Conservation (phyloP, 35 echinoderm and acorn worm genomes). For the Ptychodera flava region DNA sequence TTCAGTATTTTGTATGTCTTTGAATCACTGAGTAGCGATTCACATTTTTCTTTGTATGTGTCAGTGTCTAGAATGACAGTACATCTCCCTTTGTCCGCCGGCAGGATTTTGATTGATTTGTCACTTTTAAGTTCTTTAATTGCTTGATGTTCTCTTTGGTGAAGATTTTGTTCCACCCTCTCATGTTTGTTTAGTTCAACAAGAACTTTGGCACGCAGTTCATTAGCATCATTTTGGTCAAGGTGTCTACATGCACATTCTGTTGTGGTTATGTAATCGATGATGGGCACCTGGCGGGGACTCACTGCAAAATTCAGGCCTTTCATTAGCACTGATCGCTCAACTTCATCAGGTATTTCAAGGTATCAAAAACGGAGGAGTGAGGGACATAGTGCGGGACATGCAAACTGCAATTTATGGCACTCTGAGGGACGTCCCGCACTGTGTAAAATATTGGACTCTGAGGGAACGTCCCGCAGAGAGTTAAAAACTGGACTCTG, state of each 20-base stretch:
- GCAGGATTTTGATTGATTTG: not conserved
- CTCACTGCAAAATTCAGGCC: not conserved
- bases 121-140: not conserved
- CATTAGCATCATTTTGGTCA: not conserved
- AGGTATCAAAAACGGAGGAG: too few species aligned
- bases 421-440: too few species aligned
- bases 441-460: too few species aligned
- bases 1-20: constrained; percentile 29
- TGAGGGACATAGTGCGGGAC: too few species aligned
- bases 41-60: not conserved
- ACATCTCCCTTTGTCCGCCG: too few species aligned
- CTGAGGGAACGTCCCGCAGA: too few species aligned
- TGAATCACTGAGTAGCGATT: not conserved
- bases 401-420: too few species aligned
- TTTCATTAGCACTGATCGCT: not conserved
- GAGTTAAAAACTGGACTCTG: too few species aligned
- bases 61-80: constrained; percentile 12
- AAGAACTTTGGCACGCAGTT: not conserved
- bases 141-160: constrained; percentile 2
- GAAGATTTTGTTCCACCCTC: not conserved
- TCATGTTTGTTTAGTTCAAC: not conserved
- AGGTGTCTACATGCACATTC: not conserved
- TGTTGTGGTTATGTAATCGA: not conserved
- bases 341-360: too few species aligned
- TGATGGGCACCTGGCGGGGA: not conserved